A percentile compares a stretch with the other conserved stretches of the same genome.
These are phyloP conservation scores for Aphelocoma californica DNA, from an alignment of 2,797 vertebrate species.

Conservation along the genomic window DNA sequence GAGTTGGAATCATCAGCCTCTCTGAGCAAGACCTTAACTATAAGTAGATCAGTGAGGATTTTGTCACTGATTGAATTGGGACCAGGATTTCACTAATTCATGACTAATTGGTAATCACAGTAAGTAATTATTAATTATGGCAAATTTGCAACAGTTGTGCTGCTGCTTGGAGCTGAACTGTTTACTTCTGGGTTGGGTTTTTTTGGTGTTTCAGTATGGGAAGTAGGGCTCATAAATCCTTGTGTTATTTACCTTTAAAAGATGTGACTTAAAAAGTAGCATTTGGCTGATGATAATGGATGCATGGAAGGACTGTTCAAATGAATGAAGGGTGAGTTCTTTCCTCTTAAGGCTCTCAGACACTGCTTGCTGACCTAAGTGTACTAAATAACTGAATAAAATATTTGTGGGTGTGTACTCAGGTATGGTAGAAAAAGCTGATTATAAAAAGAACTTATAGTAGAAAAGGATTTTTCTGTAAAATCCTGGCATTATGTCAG, in stretches of 20 bases:
- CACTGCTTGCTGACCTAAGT: background rate
- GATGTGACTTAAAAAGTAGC: background rate
- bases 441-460: background rate
- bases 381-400: background rate
- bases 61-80: background rate
- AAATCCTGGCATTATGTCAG: background rate
- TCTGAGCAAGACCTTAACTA: background rate
- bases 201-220: background rate
- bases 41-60: background rate
- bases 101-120: background rate
- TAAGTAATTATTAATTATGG: background rate
- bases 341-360: background rate
- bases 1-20: background rate
- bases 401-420: background rate
- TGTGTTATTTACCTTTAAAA: background rate
- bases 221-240: background rate
- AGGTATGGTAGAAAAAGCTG: background rate
- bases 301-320: background rate
- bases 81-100: background rate
- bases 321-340: background rate
- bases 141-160: background rate
- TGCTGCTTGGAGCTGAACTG: background rate
- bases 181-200: accelerated
- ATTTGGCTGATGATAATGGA: background rate
- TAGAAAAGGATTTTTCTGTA: background rate